These are phyloP conservation scores for Ctenomys sociabilis DNA, from an alignment of 2,113 vertebrate species.

Conservation along the genomic window DNA sequence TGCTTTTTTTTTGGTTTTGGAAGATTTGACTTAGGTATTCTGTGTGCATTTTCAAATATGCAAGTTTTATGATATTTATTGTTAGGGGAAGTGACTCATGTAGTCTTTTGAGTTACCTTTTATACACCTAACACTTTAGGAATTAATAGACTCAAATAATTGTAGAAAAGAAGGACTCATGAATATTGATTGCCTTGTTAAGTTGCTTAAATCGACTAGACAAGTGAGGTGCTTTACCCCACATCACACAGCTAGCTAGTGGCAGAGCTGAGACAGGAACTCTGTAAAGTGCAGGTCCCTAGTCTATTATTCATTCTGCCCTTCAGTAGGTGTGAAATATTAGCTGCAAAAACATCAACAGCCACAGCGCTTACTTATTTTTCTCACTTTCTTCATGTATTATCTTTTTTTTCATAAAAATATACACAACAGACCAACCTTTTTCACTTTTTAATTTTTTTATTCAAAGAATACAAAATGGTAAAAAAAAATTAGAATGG, in stretches of 20 bases:
- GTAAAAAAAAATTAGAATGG: too few species aligned
- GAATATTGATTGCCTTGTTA: background rate
- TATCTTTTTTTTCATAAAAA: background rate
- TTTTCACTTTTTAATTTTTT: too few species aligned
- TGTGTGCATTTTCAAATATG: conserved; percentile 8
- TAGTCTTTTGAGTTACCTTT: conserved; percentile 1
- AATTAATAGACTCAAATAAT: conserved; percentile 24
- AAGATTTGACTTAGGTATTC: background rate
- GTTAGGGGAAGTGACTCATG: background rate
- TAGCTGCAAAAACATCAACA: background rate
- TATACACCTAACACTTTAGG: background rate
- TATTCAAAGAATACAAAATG: too few species aligned
- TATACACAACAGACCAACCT: background rate
- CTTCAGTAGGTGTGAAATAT: background rate
- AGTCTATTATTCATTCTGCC: background rate
- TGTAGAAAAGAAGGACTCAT: conserved; percentile 42
- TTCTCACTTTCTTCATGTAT: background rate
- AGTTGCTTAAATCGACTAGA: background rate
- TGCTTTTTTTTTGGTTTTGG: background rate
- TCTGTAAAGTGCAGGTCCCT: background rate
- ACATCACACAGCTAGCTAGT: background rate
- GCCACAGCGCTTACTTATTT: background rate
- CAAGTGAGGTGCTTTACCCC: background rate
- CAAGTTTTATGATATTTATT: conserved; percentile 21
- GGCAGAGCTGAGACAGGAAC: background rate